Percentiles rank a stretch among this genome's conserved stretches.
Evolutionary conservation across 2,888 invertebrate genomes (phyloP).

Genomic region (Megalurothrips usitatus): DNA sequence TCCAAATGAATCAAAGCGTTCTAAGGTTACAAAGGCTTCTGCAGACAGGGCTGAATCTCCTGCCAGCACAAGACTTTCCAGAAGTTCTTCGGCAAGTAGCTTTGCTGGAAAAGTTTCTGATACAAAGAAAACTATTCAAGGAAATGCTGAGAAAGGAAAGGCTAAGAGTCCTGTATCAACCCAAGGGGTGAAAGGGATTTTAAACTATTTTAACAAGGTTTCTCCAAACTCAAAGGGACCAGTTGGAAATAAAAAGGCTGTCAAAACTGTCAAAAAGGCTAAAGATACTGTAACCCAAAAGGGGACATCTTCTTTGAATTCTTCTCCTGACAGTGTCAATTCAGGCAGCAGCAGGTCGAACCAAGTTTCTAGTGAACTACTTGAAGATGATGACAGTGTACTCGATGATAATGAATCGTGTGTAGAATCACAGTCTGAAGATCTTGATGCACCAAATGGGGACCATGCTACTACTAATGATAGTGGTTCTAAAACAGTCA

Average conservation of each 20-base stretch:
- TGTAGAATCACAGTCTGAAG: not conserved
- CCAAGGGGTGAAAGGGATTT: not conserved
- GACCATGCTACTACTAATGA: not conserved
- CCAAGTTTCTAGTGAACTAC: not conserved
- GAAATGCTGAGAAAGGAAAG: not conserved
- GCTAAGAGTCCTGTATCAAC: not conserved
- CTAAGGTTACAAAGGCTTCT: not conserved
- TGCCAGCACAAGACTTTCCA: conserved; percentile 3
- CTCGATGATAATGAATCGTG: not conserved
- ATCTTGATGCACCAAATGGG: not conserved
- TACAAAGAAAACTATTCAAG: not conserved
- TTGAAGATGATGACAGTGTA: not conserved
- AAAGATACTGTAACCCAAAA: not conserved
- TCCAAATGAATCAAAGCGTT: not conserved
- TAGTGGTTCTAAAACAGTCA: not conserved
- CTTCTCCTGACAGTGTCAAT: not conserved
- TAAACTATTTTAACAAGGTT: not conserved
- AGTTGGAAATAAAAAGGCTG: not conserved
- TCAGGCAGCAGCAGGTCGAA: not conserved
- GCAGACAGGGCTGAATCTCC: not conserved
- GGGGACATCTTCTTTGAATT: not conserved
- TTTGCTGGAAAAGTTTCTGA: not conserved
- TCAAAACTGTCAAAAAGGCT: not conserved
- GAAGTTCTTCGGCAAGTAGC: not conserved
- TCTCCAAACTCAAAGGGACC: not conserved